phyloP scores from a whole-genome alignment of 2,888 invertebrate genomes.

The Leucophenga maculata region DNA sequence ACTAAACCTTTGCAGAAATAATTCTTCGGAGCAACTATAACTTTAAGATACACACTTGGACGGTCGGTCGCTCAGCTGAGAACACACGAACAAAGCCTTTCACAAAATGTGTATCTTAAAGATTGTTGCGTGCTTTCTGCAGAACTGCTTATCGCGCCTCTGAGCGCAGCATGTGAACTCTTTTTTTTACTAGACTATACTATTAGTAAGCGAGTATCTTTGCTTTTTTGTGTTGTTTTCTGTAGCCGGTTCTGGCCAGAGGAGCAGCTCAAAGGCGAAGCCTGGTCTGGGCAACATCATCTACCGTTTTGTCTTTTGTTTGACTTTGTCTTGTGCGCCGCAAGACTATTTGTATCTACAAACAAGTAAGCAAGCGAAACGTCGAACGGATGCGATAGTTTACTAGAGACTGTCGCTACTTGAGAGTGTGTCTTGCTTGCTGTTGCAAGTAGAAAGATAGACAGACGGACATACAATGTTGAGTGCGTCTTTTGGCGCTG shows the following conservation, averaged over 20 bases:
- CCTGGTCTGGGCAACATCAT: slow-evolving; percentile 52
- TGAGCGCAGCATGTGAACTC: too few relatives aligned
- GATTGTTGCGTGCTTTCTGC: too few relatives aligned
- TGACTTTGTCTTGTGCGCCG: slow-evolving; percentile 60
- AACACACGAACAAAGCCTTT: too few relatives aligned
- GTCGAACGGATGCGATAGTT: neutral
- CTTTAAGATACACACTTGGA: too few relatives aligned
- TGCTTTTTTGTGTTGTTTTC: slow-evolving; percentile 5
- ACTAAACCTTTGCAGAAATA: too few relatives aligned
- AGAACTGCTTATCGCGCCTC: too few relatives aligned
- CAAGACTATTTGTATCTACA: slow-evolving; percentile 61
- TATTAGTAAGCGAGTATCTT: neutral
- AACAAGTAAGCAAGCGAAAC: slow-evolving; percentile 41
- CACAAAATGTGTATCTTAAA: too few relatives aligned
- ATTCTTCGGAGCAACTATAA: too few relatives aligned
- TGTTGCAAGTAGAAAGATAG: neutral
- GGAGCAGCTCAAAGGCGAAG: slow-evolving; percentile 44
- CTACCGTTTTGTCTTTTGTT: slow-evolving; percentile 65
- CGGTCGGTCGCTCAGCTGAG: too few relatives aligned
- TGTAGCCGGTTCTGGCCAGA: slow-evolving; percentile 8
- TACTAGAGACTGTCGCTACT: neutral
- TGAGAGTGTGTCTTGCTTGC: neutral
- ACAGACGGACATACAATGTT: neutral
- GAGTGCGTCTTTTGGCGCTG: slow-evolving; percentile 1
- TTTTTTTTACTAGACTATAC: too few relatives aligned